Conservation (phyloP, 2,888 invertebrate species). For the Cephus spinipes region DNA sequence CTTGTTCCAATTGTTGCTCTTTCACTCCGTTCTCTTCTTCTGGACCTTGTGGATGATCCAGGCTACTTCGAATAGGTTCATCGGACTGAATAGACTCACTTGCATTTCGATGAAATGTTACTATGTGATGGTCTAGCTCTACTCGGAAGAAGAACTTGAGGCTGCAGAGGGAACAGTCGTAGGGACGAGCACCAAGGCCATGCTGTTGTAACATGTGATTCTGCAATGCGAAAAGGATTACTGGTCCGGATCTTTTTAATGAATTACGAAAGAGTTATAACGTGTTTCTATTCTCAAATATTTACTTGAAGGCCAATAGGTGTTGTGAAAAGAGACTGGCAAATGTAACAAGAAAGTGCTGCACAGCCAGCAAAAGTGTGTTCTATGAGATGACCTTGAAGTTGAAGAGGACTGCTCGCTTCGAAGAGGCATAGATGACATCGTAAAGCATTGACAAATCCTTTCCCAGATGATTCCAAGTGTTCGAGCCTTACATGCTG, state of each 20-base stretch:
- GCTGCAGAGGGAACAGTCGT: constrained; percentile 86
- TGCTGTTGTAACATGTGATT: constrained; percentile 84
- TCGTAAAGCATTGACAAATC: constrained; percentile 46
- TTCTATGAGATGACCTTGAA: constrained; percentile 91
- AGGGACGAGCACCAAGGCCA: constrained; percentile 83
- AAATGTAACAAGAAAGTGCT: constrained; percentile 87
- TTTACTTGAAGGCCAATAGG: constrained; percentile 75
- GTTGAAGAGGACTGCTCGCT: constrained; percentile 81
- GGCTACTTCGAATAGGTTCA: constrained; percentile 4
- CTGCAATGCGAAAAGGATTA: constrained; percentile 64
- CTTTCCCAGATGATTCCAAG: constrained; percentile 43
- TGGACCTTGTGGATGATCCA: neutral
- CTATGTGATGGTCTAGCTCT: constrained; percentile 86
- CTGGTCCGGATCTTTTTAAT: neutral
- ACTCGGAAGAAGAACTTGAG: constrained; percentile 92
- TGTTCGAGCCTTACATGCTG: constrained; percentile 68
- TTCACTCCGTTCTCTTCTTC: neutral
- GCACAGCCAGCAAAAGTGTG: constrained; percentile 92
- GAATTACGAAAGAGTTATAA: neutral
- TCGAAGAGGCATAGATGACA: constrained; percentile 86
- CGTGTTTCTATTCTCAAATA: too few relatives aligned
- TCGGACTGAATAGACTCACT: constrained; percentile 21
- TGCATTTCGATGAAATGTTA: constrained; percentile 44
- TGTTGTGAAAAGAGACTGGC: constrained; percentile 88
- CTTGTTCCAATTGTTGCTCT: too few relatives aligned